These are phyloP conservation scores for Heliothis peltigera DNA, from an alignment of 2,888 invertebrate genomes.

Conservation along the genomic window DNA sequence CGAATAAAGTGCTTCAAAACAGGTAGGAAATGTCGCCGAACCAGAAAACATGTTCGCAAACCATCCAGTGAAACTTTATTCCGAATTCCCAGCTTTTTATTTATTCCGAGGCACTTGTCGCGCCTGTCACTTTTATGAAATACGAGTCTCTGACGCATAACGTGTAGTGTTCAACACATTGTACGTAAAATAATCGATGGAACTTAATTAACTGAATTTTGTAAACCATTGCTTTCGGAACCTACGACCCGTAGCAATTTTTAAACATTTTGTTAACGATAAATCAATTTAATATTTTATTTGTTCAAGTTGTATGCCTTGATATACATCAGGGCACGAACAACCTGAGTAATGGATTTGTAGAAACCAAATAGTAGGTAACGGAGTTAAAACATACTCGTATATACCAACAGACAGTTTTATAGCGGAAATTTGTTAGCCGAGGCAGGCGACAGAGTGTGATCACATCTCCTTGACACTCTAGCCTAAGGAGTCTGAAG, in stretches of 20 bases:
- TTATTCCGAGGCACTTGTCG: slow-evolving; percentile 40
- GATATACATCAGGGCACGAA: too few relatives aligned
- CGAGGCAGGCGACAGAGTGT: slow-evolving; percentile 26
- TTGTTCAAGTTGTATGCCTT: slow-evolving; percentile 20
- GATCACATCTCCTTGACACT: slow-evolving; percentile 35
- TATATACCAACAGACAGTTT: slow-evolving; percentile 40
- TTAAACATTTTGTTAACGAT: slow-evolving; percentile 33
- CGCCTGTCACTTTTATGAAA: slow-evolving; percentile 41
- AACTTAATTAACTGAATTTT: slow-evolving; percentile 24
- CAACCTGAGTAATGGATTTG: slow-evolving; percentile 7
- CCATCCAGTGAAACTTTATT: slow-evolving; percentile 37
- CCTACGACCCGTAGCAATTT: slow-evolving; percentile 22
- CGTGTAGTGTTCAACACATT: slow-evolving; percentile 15
- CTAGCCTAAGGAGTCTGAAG: slow-evolving; percentile 4
- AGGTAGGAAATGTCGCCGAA: slow-evolving; percentile 26
- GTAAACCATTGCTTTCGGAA: slow-evolving; percentile 18
- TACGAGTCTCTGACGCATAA: slow-evolving; percentile 15
- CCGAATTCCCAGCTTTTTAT: slow-evolving; percentile 41
- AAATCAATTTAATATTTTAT: slow-evolving; percentile 41
- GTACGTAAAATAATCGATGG: slow-evolving; percentile 27
- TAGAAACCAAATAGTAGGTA: slow-evolving; percentile 23
- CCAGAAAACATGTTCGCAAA: slow-evolving; percentile 41
- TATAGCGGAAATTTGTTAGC: slow-evolving; percentile 39
- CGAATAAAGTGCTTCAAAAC: slow-evolving; percentile 28
- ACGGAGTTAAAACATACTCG: slow-evolving; percentile 34